Evolutionary conservation across 2,888 invertebrate species (phyloP).

Genomic region (Cerastis leucographa): DNA sequence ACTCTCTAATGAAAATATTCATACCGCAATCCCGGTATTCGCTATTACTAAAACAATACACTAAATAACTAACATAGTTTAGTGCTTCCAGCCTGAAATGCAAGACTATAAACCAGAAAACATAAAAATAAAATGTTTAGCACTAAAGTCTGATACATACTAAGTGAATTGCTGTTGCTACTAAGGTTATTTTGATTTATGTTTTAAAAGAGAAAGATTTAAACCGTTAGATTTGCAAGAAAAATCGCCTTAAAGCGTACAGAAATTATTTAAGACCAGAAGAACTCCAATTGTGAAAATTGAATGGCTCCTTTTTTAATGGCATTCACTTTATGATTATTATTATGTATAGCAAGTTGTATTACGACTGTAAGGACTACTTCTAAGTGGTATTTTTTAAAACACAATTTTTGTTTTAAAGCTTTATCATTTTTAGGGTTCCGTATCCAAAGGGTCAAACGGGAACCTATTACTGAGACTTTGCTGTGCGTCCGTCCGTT

Average conservation of each 20-base stretch:
- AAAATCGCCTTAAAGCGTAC: neutral
- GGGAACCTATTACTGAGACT: too few relatives aligned
- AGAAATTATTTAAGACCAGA: neutral
- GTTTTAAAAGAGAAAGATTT: neutral
- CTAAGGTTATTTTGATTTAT: conserved; percentile 24
- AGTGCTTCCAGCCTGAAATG: conserved; percentile 11
- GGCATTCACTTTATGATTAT: too few relatives aligned
- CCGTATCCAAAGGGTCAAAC: too few relatives aligned
- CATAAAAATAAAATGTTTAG: conserved; percentile 33
- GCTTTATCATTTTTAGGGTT: too few relatives aligned
- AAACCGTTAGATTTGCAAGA: neutral
- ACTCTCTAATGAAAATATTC: conserved; percentile 34
- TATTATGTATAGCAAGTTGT: too few relatives aligned
- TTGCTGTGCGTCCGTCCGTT: too few relatives aligned
- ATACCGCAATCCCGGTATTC: conserved; percentile 42
- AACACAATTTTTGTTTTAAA: too few relatives aligned
- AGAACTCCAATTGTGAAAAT: too few relatives aligned
- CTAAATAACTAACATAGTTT: conserved; percentile 42
- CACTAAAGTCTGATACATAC: conserved; percentile 13
- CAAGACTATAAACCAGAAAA: conserved; percentile 26
- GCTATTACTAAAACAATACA: conserved; percentile 47
- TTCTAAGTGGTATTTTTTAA: too few relatives aligned
- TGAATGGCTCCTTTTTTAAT: too few relatives aligned
- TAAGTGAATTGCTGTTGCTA: conserved; percentile 15
- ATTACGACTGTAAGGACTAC: too few relatives aligned